Evolutionary conservation across 2,797 vertebrate species (phyloP), one percentile per base, ranked within the genome.

Genomic region (Helicolenus hilgendorfi): DNA sequence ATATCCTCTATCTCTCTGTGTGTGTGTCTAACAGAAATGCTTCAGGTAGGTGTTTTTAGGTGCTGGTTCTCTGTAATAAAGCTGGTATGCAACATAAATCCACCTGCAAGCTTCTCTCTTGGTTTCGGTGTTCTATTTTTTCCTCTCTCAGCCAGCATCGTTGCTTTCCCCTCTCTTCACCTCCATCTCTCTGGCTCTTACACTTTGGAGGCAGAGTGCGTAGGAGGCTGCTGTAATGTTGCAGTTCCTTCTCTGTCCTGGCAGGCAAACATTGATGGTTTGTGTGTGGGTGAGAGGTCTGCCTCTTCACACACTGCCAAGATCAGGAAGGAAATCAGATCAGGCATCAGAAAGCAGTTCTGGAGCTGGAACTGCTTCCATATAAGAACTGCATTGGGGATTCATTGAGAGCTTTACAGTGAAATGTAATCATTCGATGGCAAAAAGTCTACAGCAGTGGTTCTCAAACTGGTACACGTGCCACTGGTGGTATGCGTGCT

Each of bases 181-280:
- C 60, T 74, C 77, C 60, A 31, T 71, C 60, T 77, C 65, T 71
- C 35, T 15, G n/a, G 7, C 64, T 74, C 49, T 77, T 53, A 56
- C 59, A 70, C 74, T 77, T 87, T 75, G 62, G 73, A 89, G 74
- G 79, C 85, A 84, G 72, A 63, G 72, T 82, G 75, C 58, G 79
- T 88, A 79, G 84, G 93, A 88, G 67, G 85, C 62, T 88, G 77
- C 79, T 79, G 80, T 89, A 88, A 87, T 75, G 83, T 79, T 87
- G 62, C 81, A 62, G 86, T 84, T 87, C 70, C 79, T 78, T 83
- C 84, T 87, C 59, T 56, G 73, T 80, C 45, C 83, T 91, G 86
- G 88, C 78, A 91, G 87, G 73, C 72, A 86, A 91, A 89, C 77
- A 84, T 81, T 79, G 83, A 72, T 78, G 75, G 79, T 90, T 76